Percentiles rank a stretch among this genome's conserved stretches.
Evolutionary conservation across 1,140 invertebrate species (phyloP).

Genomic region (Lasaia peninsularis): DNA sequence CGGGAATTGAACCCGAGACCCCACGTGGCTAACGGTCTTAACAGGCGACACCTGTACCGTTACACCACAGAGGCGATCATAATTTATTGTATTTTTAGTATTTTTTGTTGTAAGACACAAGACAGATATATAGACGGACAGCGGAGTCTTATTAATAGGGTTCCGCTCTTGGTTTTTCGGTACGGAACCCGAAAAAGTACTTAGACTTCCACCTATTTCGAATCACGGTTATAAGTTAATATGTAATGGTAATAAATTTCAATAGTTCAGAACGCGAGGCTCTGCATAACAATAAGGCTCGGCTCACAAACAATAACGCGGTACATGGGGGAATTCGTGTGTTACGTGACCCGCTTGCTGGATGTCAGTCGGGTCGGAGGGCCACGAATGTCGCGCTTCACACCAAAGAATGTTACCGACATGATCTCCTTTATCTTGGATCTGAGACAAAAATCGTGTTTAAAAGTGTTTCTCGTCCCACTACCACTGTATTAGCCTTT

Average conservation of each 20-base stretch:
- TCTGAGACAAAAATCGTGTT: slow-evolving; percentile 8
- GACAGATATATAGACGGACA: no score
- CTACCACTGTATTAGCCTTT: no score
- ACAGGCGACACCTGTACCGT: no score
- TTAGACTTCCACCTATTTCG: background rate
- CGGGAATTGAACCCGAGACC: no score
- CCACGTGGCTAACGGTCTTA: no score
- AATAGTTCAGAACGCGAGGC: slow-evolving; percentile 39
- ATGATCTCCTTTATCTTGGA: slow-evolving; percentile 18
- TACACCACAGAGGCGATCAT: no score
- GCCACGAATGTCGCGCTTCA: slow-evolving; percentile 34
- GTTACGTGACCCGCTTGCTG: slow-evolving; percentile 32
- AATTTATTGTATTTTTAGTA: no score
- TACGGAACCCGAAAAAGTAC: no score
- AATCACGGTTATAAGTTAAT: slow-evolving; percentile 30
- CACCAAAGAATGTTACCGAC: slow-evolving; percentile 22
- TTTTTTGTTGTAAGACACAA: no score
- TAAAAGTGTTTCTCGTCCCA: background rate
- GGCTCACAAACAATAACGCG: slow-evolving; percentile 34
- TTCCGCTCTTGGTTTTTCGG: no score
- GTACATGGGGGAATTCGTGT: slow-evolving; percentile 24
- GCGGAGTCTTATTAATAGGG: no score
- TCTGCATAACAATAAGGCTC: slow-evolving; percentile 38
- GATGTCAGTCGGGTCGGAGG: slow-evolving; percentile 22
- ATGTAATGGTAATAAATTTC: slow-evolving; percentile 33